A percentile compares a stretch with the other conserved stretches of the same genome.
phyloP scores from a whole-genome alignment of 1,140 invertebrate species.

The Helicorthomorpha holstii region DNA sequence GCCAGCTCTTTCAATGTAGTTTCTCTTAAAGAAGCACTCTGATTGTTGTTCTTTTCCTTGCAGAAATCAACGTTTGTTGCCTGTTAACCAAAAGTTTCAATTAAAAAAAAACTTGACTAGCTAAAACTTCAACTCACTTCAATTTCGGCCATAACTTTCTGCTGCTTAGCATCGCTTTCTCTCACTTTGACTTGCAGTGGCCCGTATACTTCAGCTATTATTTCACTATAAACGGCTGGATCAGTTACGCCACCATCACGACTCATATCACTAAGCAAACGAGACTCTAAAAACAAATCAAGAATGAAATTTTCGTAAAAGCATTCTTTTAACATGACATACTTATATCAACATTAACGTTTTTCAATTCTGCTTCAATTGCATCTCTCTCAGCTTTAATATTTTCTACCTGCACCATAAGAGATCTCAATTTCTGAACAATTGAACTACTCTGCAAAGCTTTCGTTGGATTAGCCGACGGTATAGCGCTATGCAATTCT shows the following conservation, averaged over 20 bases:
- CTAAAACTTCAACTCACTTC: constrained; percentile 29
- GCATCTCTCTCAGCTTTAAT: constrained; percentile 76
- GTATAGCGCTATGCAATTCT: constrained; percentile 27
- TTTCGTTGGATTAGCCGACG: constrained; percentile 22
- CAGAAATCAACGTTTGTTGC: constrained; percentile 52
- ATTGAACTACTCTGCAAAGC: constrained; percentile 24
- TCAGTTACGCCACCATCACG: constrained; percentile 78
- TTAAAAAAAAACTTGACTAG: constrained; percentile 1
- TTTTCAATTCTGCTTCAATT: constrained; percentile 74
- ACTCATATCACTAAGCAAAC: constrained; percentile 59
- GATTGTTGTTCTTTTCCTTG: constrained; percentile 41
- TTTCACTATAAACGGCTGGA: constrained; percentile 52
- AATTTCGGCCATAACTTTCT: constrained; percentile 54
- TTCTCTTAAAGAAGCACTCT: constrained; percentile 43
- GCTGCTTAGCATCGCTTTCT: constrained; percentile 60
- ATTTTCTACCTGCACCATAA: constrained; percentile 76
- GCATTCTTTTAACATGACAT: no score
- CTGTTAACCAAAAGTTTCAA: constrained; percentile 26
- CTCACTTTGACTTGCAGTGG: constrained; percentile 60
- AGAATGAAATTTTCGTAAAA: no score
- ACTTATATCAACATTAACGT: constrained; percentile 63
- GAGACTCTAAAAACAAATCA: constrained; percentile 34
- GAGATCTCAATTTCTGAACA: constrained; percentile 45
- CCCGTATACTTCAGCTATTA: constrained; percentile 58
- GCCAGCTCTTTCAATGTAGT: constrained; percentile 67